Evolutionary conservation across 2,797 vertebrate genomes (phyloP).

Genomic region (Enteromius anoplus): DNA sequence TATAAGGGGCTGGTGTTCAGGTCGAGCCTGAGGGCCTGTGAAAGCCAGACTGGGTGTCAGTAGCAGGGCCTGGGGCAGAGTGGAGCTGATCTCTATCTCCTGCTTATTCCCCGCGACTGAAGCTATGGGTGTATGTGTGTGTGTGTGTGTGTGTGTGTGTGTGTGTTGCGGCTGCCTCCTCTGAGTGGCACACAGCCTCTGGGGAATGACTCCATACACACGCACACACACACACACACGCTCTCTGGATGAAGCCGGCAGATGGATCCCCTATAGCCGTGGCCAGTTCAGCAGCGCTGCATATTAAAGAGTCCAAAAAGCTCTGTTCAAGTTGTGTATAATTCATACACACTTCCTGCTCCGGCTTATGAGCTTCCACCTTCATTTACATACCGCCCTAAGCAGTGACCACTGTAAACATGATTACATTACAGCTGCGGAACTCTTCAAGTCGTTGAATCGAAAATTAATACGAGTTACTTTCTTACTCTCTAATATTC

Average conservation of each 20-base stretch:
- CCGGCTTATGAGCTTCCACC: slow-evolving; percentile 53
- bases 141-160: slow-evolving; percentile 42
- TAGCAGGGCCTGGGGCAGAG: slow-evolving; percentile 50
- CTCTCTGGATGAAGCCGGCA: slow-evolving; percentile 55
- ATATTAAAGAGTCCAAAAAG: slow-evolving; percentile 63
- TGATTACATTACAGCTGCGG: slow-evolving; percentile 4
- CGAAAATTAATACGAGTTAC: not conserved
- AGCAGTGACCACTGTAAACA: slow-evolving; percentile 46
- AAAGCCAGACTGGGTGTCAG: slow-evolving; percentile 54
- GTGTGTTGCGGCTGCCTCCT: slow-evolving; percentile 46
- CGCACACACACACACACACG: slow-evolving; percentile 40
- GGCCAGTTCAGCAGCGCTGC: slow-evolving; percentile 61
- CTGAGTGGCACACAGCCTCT: slow-evolving; percentile 57
- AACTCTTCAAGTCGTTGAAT: slow-evolving; percentile 15
- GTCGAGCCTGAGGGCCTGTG: slow-evolving; percentile 45
- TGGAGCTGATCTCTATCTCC: slow-evolving; percentile 49
- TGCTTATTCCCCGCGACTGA: slow-evolving; percentile 55
- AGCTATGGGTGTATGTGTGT: slow-evolving; percentile 60
- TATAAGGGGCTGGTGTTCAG: slow-evolving; percentile 32
- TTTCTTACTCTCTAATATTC: not conserved
- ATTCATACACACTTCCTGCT: slow-evolving; percentile 63
- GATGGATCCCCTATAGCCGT: slow-evolving; percentile 66
- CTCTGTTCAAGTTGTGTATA: slow-evolving; percentile 61
- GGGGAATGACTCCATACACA: slow-evolving; percentile 55
- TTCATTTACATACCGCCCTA: slow-evolving; percentile 57